phyloP scores from a whole-genome alignment of 2,113 vertebrate species.

The Capreolus pygargus region DNA sequence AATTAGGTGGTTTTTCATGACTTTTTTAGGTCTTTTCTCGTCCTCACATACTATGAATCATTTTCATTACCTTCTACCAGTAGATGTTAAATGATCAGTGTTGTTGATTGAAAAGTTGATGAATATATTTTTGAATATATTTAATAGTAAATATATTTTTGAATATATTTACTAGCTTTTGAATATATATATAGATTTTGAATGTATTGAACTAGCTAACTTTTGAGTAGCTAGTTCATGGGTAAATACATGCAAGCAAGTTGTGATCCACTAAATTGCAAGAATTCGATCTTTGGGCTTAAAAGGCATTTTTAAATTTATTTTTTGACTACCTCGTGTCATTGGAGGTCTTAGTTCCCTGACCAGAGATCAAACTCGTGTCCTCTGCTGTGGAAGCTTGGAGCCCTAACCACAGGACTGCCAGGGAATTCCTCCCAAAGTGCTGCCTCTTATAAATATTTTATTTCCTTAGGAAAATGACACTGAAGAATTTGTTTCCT shows the following conservation, averaged over 20 bases:
- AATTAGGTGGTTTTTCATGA: constrained; percentile 4
- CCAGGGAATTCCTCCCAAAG: not conserved
- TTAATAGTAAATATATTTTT: not conserved
- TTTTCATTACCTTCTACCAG: not conserved
- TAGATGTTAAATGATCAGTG: not conserved
- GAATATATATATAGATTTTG: too few relatives aligned
- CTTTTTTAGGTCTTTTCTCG: not conserved
- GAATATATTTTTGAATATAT: not conserved
- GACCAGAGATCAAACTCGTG: not conserved
- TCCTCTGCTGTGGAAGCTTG: not conserved
- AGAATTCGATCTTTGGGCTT: not conserved
- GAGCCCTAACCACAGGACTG: not conserved
- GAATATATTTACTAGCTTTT: too few relatives aligned
- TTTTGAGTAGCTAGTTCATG: not conserved
- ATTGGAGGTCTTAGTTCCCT: not conserved
- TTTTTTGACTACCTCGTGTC: not conserved
- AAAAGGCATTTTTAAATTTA: not conserved
- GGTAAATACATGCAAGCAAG: not conserved
- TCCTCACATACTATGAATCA: not conserved
- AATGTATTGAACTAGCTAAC: not conserved
- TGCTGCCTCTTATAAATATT: not conserved
- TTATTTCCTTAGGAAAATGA: not conserved
- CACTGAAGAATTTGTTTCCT: not conserved
- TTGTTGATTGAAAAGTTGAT: constrained; percentile 10
- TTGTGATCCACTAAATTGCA: not conserved